phyloP scores from a whole-genome alignment of 2,113 vertebrate genomes.

The Burhinus bistriatus region DNA sequence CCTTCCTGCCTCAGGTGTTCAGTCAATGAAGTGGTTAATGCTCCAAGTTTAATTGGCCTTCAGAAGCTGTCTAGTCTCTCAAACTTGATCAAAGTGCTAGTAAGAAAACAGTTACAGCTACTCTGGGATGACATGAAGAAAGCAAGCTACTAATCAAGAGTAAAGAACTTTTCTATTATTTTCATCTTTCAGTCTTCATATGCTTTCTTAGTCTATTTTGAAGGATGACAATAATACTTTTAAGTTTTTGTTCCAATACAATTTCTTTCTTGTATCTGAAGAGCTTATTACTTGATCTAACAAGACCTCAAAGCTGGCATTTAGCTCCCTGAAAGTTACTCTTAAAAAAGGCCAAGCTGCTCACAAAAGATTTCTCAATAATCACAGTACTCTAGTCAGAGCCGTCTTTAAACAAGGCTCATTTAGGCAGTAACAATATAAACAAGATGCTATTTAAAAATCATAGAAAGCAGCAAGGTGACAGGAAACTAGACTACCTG shows the following conservation, averaged over 20 bases:
- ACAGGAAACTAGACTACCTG: conserved; percentile 75
- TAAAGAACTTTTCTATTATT: background rate
- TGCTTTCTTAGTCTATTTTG: background rate
- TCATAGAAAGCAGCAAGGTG: background rate
- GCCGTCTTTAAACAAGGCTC: background rate
- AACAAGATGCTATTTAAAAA: background rate
- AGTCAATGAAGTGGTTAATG: background rate
- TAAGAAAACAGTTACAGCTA: background rate
- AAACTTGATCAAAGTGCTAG: background rate
- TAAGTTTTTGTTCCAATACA: background rate
- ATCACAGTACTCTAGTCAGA: background rate
- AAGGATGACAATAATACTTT: background rate
- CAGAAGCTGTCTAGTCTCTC: background rate
- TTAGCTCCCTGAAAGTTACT: background rate
- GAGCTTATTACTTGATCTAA: background rate
- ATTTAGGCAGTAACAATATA: too few species aligned
- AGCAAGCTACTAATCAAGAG: background rate
- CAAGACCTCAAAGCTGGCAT: background rate
- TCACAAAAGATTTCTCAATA: background rate
- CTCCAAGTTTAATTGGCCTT: background rate
- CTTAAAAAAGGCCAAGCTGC: background rate
- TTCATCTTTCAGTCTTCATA: background rate
- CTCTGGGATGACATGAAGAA: background rate
- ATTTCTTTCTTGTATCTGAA: background rate
- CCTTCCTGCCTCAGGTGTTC: background rate